Evolutionary conservation across 2,113 vertebrate genomes (phyloP).

Genomic region (Seriola quinqueradiata): DNA sequence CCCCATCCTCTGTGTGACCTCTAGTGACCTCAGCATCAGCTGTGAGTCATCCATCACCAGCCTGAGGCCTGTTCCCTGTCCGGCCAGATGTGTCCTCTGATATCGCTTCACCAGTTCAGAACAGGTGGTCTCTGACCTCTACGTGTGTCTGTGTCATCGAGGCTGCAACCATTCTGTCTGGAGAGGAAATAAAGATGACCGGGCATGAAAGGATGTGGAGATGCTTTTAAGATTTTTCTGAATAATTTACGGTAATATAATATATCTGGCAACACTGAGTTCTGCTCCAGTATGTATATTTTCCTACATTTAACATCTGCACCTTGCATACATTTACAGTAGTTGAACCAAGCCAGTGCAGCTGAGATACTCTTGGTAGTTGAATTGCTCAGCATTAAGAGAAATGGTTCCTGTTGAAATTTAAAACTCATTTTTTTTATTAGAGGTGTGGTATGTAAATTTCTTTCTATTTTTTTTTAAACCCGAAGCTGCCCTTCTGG

Average conservation of each 20-base stretch:
- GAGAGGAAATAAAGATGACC: slow-evolving; percentile 13
- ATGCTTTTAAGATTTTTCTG: background rate
- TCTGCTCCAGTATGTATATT: background rate
- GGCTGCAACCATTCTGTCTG: slow-evolving; percentile 13
- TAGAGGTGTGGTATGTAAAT: background rate
- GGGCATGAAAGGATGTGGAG: background rate
- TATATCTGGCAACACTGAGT: background rate
- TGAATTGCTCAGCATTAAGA: background rate
- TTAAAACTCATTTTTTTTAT: background rate
- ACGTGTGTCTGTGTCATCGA: slow-evolving; percentile 13
- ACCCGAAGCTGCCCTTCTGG: background rate
- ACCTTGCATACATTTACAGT: background rate
- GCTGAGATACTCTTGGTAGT: background rate
- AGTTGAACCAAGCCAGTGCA: background rate
- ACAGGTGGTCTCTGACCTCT: slow-evolving; percentile 76
- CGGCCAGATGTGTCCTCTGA: slow-evolving; percentile 80
- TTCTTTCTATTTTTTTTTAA: background rate
- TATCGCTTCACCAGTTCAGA: slow-evolving; percentile 55
- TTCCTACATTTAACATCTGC: background rate
- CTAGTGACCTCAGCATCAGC: slow-evolving; percentile 65
- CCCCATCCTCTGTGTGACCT: slow-evolving; percentile 32
- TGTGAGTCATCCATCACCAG: slow-evolving; percentile 71
- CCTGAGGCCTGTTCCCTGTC: slow-evolving; percentile 54
- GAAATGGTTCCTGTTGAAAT: background rate
- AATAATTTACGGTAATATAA: background rate